Evolutionary conservation across 2,113 vertebrate species (phyloP), one percentile per base, ranked within the genome.

Genomic region (Dicerorhinus sumatrensis): DNA sequence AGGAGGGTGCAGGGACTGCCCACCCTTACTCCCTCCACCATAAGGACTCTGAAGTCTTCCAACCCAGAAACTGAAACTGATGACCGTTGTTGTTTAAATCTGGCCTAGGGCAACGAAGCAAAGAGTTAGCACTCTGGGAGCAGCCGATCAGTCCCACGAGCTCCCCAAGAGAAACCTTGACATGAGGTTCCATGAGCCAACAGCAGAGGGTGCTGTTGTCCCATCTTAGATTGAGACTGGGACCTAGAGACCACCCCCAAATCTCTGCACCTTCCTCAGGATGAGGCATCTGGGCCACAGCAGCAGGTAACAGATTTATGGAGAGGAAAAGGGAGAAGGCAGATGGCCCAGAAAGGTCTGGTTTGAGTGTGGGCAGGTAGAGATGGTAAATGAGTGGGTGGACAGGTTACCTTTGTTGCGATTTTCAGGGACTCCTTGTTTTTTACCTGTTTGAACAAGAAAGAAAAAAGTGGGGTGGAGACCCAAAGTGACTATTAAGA

Each of bases 381-480:
- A 99, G 82, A 98, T 98, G 99, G 99, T 96, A 98, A 98, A 99
- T 99, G 98, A 99, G 98, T 98, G 99, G 98, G 98, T 98, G 98
- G 98, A 98, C 97, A 98, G 98, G 99, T 99, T 99, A 99, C 99
- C 99, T 99, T 99, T 99, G 99, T 99, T 99, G 99, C 99, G 99
- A 99, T 99, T 99, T 99, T 99, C 99, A 25, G 99, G 99, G 99
- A 99, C 99, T 99, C 99, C 99, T 99, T 99, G 99, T 99, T 99
- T 99, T 99, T 99, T 99, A 99, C 99, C 99, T 99, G 99, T 99
- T 99, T 99, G 99, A 99, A 99, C 99, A 99, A 99, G 99, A 99
- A 99, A 99, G 98, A 99, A 94, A 99, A 99, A 99, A 89, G 89
- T 97, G 91, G 98, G 98, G 98, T 97, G 98, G 93, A 98, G 98